Percentiles rank a stretch among this genome's conserved stretches.
Evolutionary conservation across 2,113 vertebrate genomes (phyloP).

Genomic region (Carassius gibelio): DNA sequence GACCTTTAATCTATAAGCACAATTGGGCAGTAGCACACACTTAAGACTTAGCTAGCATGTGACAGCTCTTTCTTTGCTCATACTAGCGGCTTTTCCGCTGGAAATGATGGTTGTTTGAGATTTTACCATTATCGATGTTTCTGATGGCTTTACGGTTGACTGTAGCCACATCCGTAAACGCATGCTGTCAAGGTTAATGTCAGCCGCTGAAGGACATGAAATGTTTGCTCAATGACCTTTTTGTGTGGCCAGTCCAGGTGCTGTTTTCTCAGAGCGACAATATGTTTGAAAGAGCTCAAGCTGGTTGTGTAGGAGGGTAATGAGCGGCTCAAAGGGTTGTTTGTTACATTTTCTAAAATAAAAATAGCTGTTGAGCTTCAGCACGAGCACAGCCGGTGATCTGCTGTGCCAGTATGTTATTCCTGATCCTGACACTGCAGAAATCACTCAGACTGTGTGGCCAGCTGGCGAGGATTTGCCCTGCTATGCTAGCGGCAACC

Average conservation of each 20-base stretch:
- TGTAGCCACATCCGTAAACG: not conserved
- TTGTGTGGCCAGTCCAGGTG: conserved; percentile 14
- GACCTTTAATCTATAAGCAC: conserved; percentile 9
- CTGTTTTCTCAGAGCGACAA: not conserved
- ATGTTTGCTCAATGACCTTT: not conserved
- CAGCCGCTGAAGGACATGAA: conserved; percentile 28
- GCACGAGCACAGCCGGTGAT: conserved; percentile 13
- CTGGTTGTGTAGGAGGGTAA: not conserved
- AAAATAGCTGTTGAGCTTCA: conserved; percentile 34
- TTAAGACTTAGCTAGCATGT: not conserved
- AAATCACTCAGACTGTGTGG: conserved; percentile 61
- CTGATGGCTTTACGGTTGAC: conserved; percentile 20
- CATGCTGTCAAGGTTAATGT: conserved; percentile 11
- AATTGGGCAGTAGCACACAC: not conserved
- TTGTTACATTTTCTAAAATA: not conserved
- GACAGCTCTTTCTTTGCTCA: not conserved
- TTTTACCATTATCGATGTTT: not conserved
- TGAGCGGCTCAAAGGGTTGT: not conserved
- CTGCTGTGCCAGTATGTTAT: conserved; percentile 44
- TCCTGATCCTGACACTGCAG: conserved; percentile 68
- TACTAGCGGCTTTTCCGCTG: not conserved
- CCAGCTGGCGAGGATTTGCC: conserved; percentile 76
- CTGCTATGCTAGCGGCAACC: conserved; percentile 33
- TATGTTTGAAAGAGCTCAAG: conserved; percentile 8
- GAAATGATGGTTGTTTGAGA: not conserved